Evolutionary conservation across 2,797 vertebrate genomes (phyloP).

Genomic region (Eurystomus glaucurus): DNA sequence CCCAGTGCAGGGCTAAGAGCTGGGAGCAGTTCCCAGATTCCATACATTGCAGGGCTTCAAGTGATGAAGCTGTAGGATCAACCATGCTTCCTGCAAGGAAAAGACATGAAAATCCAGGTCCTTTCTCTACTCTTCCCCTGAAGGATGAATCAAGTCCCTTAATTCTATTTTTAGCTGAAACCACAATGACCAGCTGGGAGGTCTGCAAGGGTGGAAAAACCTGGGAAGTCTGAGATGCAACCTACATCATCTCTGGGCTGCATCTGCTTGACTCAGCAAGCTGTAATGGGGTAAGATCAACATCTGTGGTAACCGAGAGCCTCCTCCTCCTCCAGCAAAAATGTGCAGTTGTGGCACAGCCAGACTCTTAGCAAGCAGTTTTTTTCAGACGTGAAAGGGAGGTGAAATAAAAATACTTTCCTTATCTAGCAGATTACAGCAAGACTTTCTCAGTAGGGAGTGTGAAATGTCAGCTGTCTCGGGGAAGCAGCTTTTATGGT

Average conservation of each 20-base stretch:
- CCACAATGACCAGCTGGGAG: neutral
- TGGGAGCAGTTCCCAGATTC: neutral
- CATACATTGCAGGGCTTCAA: neutral
- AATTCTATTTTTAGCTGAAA: slow-evolving; percentile 43
- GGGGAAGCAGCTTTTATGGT: neutral
- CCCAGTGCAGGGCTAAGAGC: neutral
- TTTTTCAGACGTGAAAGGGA: neutral
- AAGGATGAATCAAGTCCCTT: neutral
- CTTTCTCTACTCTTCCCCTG: neutral
- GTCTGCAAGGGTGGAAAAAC: slow-evolving; percentile 3
- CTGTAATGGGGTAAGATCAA: slow-evolving; percentile 2
- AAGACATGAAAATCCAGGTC: neutral
- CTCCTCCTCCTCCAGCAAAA: slow-evolving; percentile 25
- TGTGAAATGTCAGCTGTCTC: neutral
- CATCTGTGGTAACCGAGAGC: neutral
- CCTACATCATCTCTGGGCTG: slow-evolving; percentile 38
- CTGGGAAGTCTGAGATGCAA: neutral
- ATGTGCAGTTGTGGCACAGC: neutral
- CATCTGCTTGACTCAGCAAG: slow-evolving; percentile 42
- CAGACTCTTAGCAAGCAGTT: neutral
- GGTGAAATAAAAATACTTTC: slow-evolving; percentile 51
- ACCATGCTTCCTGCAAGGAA: neutral
- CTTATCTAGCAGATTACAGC: slow-evolving; percentile 26
- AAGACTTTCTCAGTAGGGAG: neutral
- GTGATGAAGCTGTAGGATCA: neutral